Evolutionary conservation across 2,113 vertebrate genomes (phyloP).

Genomic region (Gobiocypris rarus): DNA sequence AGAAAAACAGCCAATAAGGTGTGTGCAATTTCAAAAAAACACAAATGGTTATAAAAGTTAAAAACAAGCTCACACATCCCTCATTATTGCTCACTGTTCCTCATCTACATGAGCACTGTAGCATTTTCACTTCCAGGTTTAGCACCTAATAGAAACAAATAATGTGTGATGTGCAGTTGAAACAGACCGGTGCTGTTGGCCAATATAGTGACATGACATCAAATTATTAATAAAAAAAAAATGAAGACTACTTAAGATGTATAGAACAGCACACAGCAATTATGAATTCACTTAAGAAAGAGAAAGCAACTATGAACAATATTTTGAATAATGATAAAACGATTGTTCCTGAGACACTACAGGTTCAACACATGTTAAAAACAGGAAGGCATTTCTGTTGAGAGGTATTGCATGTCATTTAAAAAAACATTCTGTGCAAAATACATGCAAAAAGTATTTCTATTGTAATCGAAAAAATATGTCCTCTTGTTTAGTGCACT

Average conservation of each 20-base stretch:
- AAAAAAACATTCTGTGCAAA: slow-evolving; percentile 15
- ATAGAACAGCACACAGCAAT: too few species aligned
- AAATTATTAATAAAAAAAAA: too few species aligned
- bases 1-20: background rate
- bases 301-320: background rate
- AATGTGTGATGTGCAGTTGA: background rate
- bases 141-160: background rate
- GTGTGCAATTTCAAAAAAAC: background rate
- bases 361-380: background rate
- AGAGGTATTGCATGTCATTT: slow-evolving; percentile 25
- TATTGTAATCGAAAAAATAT: background rate
- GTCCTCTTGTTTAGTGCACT: background rate
- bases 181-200: background rate
- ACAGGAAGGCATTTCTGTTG: background rate
- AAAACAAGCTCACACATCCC: background rate
- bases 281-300: background rate
- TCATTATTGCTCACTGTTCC: background rate
- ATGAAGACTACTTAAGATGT: too few species aligned
- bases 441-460: background rate
- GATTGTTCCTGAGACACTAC: background rate
- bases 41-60: background rate
- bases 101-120: background rate
- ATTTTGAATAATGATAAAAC: background rate
- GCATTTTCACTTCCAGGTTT: slow-evolving; percentile 17
- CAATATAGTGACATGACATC: background rate